A percentile compares a stretch with the other conserved stretches of the same genome.
phyloP scores from a whole-genome alignment of 2,113 vertebrate genomes.

The Zeus faber region DNA sequence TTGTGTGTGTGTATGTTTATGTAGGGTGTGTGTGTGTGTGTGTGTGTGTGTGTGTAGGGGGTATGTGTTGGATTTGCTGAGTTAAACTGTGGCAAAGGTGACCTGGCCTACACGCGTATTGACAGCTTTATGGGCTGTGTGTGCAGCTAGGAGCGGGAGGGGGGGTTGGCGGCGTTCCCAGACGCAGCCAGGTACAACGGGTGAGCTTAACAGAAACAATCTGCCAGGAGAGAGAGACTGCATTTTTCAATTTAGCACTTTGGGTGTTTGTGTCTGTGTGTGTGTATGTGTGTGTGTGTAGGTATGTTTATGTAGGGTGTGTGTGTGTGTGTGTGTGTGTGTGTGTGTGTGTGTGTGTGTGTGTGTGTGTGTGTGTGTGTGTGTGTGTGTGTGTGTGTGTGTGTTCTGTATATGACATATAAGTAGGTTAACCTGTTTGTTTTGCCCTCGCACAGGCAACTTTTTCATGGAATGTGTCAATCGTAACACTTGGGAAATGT shows the following conservation, averaged over 20 bases:
- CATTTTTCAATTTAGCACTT: background rate
- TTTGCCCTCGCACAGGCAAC: no score
- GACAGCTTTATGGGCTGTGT: slow-evolving; percentile 56
- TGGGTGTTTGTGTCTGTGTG: background rate
- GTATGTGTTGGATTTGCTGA: slow-evolving; percentile 32
- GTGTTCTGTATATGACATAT: background rate
- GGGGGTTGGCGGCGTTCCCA: slow-evolving; percentile 42
- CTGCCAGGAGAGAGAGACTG: slow-evolving; percentile 12
- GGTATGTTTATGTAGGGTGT: background rate
- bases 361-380: background rate
- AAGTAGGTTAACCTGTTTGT: no score
- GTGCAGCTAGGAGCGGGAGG: slow-evolving; percentile 12
- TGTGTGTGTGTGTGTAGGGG: background rate
- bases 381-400: background rate
- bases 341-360: background rate
- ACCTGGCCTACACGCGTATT: slow-evolving; percentile 46
- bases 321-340: slow-evolving; percentile 11
- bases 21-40: background rate
- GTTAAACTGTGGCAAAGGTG: slow-evolving; percentile 55
- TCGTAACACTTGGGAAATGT: no score
- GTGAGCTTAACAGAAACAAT: slow-evolving; percentile 17
- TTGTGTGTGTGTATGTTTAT: no score
- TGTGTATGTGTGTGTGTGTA: background rate
- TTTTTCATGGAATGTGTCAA: no score
- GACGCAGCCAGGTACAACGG: slow-evolving; percentile 33